These are phyloP conservation scores for Alexandromys fortis DNA, from an alignment of 2,113 vertebrate species.

Conservation along the genomic window DNA sequence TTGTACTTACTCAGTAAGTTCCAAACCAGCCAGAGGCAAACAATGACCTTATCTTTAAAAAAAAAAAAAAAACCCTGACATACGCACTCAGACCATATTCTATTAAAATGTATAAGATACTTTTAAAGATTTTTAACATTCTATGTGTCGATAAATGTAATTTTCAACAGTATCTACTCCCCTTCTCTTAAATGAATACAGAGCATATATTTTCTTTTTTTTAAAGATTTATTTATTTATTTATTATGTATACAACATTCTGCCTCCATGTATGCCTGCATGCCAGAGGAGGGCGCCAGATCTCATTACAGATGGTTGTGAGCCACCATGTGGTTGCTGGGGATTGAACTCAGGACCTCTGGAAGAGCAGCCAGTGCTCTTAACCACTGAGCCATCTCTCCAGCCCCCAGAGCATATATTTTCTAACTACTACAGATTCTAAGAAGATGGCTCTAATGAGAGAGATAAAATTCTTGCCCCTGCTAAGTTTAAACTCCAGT, in stretches of 20 bases:
- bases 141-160: conserved; percentile 24
- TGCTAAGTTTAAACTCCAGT: conserved; percentile 28
- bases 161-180: conserved; percentile 14
- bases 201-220: background rate
- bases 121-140: conserved; percentile 3
- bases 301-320: no score
- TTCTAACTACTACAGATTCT: background rate
- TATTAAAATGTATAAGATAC: background rate
- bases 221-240: no score
- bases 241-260: no score
- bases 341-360: no score
- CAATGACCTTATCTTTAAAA: background rate
- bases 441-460: background rate
- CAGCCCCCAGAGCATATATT: background rate
- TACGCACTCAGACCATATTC: background rate
- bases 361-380: no score
- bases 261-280: no score
- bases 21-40: background rate
- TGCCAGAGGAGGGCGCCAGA: no score
- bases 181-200: conserved; percentile 36
- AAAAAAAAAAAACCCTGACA: background rate
- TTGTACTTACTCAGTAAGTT: background rate
- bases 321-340: no score
- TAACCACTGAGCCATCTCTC: no score
- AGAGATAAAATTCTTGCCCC: background rate